These are phyloP conservation scores for Protosalanx chinensis DNA, from an alignment of 2,797 vertebrate species.

Conservation along the genomic window DNA sequence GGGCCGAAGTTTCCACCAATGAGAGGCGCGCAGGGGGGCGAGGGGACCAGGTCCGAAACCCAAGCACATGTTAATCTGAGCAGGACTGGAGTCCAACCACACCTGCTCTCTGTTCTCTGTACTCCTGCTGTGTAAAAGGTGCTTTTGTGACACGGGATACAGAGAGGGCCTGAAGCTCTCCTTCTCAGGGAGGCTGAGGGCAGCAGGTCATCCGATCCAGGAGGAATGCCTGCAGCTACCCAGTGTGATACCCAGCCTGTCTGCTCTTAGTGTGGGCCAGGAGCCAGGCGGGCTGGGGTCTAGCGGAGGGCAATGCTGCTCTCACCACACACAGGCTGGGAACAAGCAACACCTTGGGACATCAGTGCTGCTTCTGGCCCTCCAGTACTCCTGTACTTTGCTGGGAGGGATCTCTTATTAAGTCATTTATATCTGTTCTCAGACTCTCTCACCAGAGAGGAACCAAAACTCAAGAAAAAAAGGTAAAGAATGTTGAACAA, in stretches of 20 bases:
- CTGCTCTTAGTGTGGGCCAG: constrained; percentile 56
- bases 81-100: constrained; percentile 60
- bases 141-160: constrained; percentile 81
- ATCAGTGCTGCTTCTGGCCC: neutral
- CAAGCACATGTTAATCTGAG: constrained; percentile 52
- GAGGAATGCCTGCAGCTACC: constrained; percentile 67
- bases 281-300: constrained; percentile 61
- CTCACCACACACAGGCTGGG: constrained; percentile 21
- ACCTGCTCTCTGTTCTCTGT: constrained; percentile 69
- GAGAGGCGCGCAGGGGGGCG: constrained; percentile 48
- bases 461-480: no score
- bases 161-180: constrained; percentile 51
- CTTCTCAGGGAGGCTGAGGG: constrained; percentile 55
- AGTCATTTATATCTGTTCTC: no score
- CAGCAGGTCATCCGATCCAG: constrained; percentile 73
- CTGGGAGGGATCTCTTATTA: no score
- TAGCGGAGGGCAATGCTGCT: constrained; percentile 35
- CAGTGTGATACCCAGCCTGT: constrained; percentile 39
- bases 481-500: no score
- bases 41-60: constrained; percentile 68
- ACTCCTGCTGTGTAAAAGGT: constrained; percentile 71
- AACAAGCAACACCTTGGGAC: neutral
- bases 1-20: constrained; percentile 47
- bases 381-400: no score
- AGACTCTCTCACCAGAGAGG: no score